phyloP scores from a whole-genome alignment of 2,113 vertebrate species.

The Carollia perspicillata region DNA sequence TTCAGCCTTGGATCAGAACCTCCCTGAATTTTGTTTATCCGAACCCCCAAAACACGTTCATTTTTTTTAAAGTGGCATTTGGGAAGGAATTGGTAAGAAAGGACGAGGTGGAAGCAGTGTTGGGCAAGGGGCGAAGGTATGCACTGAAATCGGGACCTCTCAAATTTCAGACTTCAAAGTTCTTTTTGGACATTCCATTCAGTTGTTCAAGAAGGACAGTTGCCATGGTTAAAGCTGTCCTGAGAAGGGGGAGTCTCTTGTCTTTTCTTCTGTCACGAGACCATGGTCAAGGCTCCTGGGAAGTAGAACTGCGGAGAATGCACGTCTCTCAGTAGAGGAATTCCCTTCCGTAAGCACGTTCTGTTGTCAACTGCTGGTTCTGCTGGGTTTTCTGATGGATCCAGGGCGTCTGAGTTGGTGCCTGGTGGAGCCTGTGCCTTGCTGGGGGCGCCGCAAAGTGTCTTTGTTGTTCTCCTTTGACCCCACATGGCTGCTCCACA shows the following conservation, averaged over 20 bases:
- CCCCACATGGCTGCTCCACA: fast-evolving
- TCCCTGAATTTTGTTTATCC: neutral
- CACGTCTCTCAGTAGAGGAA: no score
- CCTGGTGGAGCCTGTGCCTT: neutral
- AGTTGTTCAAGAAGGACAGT: neutral
- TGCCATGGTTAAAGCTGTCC: neutral
- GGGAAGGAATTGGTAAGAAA: neutral
- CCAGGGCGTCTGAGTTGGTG: neutral
- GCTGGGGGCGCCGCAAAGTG: neutral
- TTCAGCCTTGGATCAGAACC: neutral
- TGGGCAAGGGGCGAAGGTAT: neutral
- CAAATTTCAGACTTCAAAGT: neutral
- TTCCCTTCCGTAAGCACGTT: neutral
- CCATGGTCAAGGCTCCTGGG: neutral
- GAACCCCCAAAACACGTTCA: neutral
- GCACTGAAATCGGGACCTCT: neutral
- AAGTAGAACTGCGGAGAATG: neutral
- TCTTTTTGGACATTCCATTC: neutral
- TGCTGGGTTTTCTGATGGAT: neutral
- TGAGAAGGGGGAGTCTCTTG: neutral
- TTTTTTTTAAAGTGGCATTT: neutral
- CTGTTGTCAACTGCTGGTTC: neutral
- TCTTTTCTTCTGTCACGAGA: neutral
- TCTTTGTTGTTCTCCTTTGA: neutral
- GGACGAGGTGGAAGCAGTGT: neutral